Evolutionary conservation across 2,797 vertebrate species (phyloP).

Genomic region (Tolypeutes matacus): DNA sequence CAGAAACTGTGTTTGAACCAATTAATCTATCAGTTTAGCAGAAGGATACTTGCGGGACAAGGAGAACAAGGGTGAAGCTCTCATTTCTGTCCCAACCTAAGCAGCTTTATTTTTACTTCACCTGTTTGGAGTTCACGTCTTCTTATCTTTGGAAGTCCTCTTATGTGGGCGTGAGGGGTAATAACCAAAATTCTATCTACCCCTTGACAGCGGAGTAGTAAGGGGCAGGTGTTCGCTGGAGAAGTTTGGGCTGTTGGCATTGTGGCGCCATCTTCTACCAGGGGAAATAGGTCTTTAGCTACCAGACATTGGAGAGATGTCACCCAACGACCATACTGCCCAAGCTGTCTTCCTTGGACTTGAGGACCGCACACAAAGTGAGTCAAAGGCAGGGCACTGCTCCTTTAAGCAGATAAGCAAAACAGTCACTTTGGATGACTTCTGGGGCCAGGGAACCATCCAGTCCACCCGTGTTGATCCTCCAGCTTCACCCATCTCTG

Average conservation of each 20-base stretch:
- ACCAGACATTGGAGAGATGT: not conserved
- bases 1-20: slow-evolving; percentile 30
- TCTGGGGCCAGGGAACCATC: not conserved
- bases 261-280: not conserved
- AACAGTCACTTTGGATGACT: not conserved
- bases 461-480: not conserved
- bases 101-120: not conserved
- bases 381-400: not conserved
- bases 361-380: not conserved
- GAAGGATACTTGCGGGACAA: not conserved
- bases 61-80: not conserved
- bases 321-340: not conserved
- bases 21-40: slow-evolving; percentile 26
- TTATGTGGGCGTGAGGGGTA: not conserved
- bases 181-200: not conserved
- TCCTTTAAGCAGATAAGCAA: not conserved
- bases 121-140: not conserved
- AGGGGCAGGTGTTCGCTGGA: not conserved
- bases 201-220: not conserved
- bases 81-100: not conserved
- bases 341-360: not conserved
- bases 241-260: not conserved
- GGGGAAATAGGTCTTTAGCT: not conserved
- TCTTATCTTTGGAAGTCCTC: not conserved
- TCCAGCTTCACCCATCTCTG: not conserved